These are phyloP conservation scores for Brenthis ino DNA, from an alignment of 2,888 invertebrate species.

Conservation along the genomic window DNA sequence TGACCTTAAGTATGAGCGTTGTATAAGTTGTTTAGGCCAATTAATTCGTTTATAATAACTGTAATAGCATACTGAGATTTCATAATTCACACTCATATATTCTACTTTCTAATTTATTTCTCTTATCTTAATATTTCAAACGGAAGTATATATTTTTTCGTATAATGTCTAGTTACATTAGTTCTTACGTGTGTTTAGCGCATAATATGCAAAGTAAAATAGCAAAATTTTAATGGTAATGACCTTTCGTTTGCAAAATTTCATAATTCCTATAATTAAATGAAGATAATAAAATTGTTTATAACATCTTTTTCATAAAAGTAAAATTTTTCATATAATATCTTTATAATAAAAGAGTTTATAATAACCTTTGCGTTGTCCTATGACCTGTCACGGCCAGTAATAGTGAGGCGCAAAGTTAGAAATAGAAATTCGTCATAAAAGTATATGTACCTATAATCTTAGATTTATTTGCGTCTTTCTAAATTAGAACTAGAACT, in stretches of 20 bases:
- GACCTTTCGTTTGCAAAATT: constrained; percentile 2
- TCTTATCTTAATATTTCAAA: constrained; percentile 22
- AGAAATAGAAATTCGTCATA: too few relatives aligned
- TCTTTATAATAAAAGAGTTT: too few relatives aligned
- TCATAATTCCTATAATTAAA: neutral
- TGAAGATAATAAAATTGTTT: too few relatives aligned
- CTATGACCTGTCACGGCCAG: too few relatives aligned
- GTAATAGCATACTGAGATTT: constrained; percentile 20
- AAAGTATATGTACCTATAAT: too few relatives aligned
- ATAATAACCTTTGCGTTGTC: too few relatives aligned
- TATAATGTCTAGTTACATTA: constrained; percentile 13
- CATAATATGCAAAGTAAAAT: neutral
- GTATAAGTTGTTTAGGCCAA: constrained; percentile 22
- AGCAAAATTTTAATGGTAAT: constrained; percentile 4
- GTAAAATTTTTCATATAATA: too few relatives aligned
- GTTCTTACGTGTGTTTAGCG: neutral
- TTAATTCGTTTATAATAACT: constrained; percentile 29
- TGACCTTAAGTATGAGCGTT: constrained; percentile 20
- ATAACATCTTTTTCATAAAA: too few relatives aligned
- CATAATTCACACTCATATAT: constrained; percentile 17
- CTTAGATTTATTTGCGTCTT: too few relatives aligned
- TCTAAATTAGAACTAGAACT: too few relatives aligned
- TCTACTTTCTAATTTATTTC: constrained; percentile 28
- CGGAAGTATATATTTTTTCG: constrained; percentile 16
- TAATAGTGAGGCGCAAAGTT: too few relatives aligned